Percentiles rank a stretch among this genome's conserved stretches.
Evolutionary conservation across 1,140 invertebrate species (phyloP).

Genomic region (Leptopilina clavipes): DNA sequence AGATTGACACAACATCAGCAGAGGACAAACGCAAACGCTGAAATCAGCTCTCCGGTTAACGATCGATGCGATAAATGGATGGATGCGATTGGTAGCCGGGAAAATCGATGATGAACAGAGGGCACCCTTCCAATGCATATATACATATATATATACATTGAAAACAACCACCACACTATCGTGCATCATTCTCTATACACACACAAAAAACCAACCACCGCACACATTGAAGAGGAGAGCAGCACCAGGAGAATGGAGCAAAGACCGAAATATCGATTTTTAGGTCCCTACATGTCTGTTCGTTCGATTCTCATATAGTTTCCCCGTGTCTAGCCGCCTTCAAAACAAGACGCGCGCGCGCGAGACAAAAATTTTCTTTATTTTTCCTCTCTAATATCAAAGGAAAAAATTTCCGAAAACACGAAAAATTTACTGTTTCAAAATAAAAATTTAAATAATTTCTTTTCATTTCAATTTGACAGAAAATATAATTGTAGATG

Average conservation of each 20-base stretch:
- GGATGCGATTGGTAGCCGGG: conserved; percentile 74
- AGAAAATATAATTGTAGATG: no score
- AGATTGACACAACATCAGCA: no score
- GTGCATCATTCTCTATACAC: no score
- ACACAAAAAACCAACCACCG: neutral
- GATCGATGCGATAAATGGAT: conserved; percentile 76
- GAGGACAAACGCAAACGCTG: conserved; percentile 64
- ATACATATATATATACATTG: conserved; percentile 33
- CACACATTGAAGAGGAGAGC: neutral
- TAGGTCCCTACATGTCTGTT: conserved; percentile 72
- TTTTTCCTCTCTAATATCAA: neutral
- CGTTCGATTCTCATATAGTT: conserved; percentile 72
- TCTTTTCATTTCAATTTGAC: no score
- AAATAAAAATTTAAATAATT: no score
- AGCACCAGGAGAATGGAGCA: conserved; percentile 69
- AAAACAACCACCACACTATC: conserved; percentile 41
- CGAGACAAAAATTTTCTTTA: conserved; percentile 43
- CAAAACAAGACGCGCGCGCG: conserved; percentile 62
- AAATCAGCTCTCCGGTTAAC: conserved; percentile 70
- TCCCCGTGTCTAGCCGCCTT: conserved; percentile 63
- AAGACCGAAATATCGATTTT: conserved; percentile 77
- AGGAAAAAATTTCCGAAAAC: no score
- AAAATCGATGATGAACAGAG: conserved; percentile 74
- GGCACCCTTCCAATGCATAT: conserved; percentile 67
- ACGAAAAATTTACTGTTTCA: no score